Evolutionary conservation across 2,797 vertebrate genomes (phyloP).

Genomic region (Falco biarmicus): DNA sequence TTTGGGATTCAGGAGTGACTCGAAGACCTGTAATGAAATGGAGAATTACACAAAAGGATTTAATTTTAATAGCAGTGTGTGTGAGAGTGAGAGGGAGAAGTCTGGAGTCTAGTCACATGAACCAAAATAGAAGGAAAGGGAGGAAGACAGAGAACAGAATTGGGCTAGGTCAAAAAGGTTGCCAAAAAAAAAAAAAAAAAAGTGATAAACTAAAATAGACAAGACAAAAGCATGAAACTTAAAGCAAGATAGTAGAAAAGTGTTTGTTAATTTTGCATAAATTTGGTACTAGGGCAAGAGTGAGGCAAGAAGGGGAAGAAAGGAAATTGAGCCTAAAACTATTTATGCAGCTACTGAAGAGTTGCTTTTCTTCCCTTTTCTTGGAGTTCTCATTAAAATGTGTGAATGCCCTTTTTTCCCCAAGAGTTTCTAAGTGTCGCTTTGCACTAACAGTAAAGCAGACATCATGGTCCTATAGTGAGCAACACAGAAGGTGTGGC

Average conservation of each 20-base stretch:
- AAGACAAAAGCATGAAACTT: neutral
- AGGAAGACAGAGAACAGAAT: neutral
- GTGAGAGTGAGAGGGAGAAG: neutral
- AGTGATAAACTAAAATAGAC: neutral
- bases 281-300: neutral
- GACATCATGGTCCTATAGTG: neutral
- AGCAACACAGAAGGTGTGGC: neutral
- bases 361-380: neutral
- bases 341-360: neutral
- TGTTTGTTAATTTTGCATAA: neutral
- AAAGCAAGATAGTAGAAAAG: neutral
- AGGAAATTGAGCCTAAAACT: neutral
- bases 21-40: neutral
- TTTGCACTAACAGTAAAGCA: neutral
- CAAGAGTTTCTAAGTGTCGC: neutral
- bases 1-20: neutral
- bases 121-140: neutral
- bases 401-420: neutral
- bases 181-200: neutral
- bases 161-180: neutral
- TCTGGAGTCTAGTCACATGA: neutral
- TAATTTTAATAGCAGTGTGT: conserved; percentile 16
- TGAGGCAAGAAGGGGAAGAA: neutral
- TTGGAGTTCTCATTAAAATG: neutral
- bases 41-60: conserved; percentile 1